phyloP scores from a whole-genome alignment of 2,888 invertebrate genomes.

The Hirtodrosophila trivittata region DNA sequence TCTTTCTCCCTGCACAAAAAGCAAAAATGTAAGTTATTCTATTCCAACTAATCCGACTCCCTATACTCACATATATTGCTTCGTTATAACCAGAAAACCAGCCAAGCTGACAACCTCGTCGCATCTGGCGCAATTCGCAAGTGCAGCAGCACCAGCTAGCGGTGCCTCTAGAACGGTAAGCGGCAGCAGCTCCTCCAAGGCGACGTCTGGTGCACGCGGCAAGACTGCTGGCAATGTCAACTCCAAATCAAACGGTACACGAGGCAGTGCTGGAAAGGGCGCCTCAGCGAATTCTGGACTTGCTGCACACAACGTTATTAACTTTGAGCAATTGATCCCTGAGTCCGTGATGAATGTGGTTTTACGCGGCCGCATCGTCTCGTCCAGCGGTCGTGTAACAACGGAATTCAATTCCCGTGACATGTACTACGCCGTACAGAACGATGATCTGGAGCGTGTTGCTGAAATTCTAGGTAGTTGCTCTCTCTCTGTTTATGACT shows the following conservation, averaged over 20 bases:
- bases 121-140: constrained; percentile 48
- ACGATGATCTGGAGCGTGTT: constrained; percentile 83
- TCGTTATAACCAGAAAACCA: constrained; percentile 82
- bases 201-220: constrained; percentile 28
- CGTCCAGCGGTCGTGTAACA: constrained; percentile 64
- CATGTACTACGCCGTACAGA: constrained; percentile 83
- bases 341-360: constrained; percentile 83
- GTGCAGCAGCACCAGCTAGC: constrained; percentile 13
- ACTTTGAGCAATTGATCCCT: constrained; percentile 82
- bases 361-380: constrained; percentile 70
- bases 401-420: constrained; percentile 82
- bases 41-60: not conserved
- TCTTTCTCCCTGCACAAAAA: constrained; percentile 86
- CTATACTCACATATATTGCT: too few species aligned
- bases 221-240: constrained; percentile 15
- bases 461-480: constrained; percentile 83
- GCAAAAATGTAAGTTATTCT: constrained; percentile 73
- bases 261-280: constrained; percentile 10
- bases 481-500: too few species aligned
- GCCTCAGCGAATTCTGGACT: not conserved
- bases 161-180: constrained; percentile 16
- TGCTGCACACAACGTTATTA: constrained; percentile 59
- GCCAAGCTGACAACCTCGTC: constrained; percentile 81
- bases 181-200: constrained; percentile 16
- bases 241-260: constrained; percentile 48